Base-by-base conservation (phyloP, 2,888 invertebrate genomes). In the Cynaeus angustus region DNA sequence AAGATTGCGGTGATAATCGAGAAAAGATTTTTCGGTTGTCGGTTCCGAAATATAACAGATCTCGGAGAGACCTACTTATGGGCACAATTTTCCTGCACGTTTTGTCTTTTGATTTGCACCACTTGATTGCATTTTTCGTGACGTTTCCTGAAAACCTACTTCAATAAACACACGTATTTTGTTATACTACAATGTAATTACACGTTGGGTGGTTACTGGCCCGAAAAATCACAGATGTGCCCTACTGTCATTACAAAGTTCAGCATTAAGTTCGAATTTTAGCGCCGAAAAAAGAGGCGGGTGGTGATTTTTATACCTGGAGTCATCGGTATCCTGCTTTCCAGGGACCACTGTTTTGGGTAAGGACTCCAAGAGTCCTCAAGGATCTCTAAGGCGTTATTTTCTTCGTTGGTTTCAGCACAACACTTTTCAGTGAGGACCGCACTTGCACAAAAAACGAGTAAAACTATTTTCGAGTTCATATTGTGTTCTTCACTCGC, bases 271-370 rank as follows among this genome's bases (percentile, higher is more conserved):
- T n/a, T n/a, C n/a, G n/a, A n/a, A 30, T 30, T 30, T 7, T 7
- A 30, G 30, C 30, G 30, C 30, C n/a, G n/a, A n/a, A n/a, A n/a
- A 30, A 30, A 30, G 6, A 30, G 30, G 30, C 4, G 6, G 4
- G 30, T 4, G 30, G 30, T 30, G 8, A 30, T 7, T 30, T 30
- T 30, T n/a, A n/a, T 41, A 59, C 83, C 83, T 78, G 74, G 14
- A n/a, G 77, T 76, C 81, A 83, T 80, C 4, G 83, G 82, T 70
- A 83, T 82, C 67, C 78, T 79, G n/a, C 78, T 81, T 64, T 81
- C 77, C 26, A 83, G 38, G 10, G 83, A 80, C 83, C 83, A 4
- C 77, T 72, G 7, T 80, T 78, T 6, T 1, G 82, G 80, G 67
- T 74, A 79, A 55, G 78, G 73, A 14, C 78, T 74, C 79, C 81